Evolutionary conservation across 92 coral and sea anemone species (phyloP), one percentile per base, ranked within the genome.

Genomic region (Epizoanthus illoricatus): DNA sequence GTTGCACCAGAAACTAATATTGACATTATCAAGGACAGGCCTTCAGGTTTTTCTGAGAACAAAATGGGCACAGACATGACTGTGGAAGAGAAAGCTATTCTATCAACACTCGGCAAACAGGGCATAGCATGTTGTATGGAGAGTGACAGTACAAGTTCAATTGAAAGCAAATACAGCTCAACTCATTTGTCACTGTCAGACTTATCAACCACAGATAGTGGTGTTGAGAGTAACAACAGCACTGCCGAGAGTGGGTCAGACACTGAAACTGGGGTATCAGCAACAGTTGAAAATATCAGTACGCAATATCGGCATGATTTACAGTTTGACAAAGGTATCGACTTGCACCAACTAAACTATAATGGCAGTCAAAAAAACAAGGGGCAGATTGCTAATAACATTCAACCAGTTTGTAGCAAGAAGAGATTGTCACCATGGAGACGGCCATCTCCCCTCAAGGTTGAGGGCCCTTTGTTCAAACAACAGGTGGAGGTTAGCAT

Each of bases 381-480:
- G 59, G 33, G 4, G 8, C 0, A 15, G 3, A 6, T 66, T 33
- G 16, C 71, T 45, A 5, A 5, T 45, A 45, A 45, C 1, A 11
- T 45, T 52, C 24, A 65, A 65, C 24, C 40, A 65, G 28, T 33
- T 65, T 20, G 24, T 12, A 11, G 40, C 79, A 73, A 47, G 42
- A 24, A 66, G n/a, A 70, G 12, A 12, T 20, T 75, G 42, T 45
- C 86, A 1, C 63, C 83, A 4, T 6, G 45, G 69, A 61, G 56
- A 54, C 75, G 71, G 49, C 85, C 88, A 12, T 4, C 39, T 4
- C 82, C 82, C 18, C 82, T 61, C 9, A 85, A 62, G 8, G 83
- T 93, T 4, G 67, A 85, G 65, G 94, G 97, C 5, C 71, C 65
- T 42, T 75, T 83, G 70, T 93, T 93, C 66, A 93, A 90, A 69